Conservation (phyloP, 2,888 invertebrate species). For the Petrophora chlorosata region DNA sequence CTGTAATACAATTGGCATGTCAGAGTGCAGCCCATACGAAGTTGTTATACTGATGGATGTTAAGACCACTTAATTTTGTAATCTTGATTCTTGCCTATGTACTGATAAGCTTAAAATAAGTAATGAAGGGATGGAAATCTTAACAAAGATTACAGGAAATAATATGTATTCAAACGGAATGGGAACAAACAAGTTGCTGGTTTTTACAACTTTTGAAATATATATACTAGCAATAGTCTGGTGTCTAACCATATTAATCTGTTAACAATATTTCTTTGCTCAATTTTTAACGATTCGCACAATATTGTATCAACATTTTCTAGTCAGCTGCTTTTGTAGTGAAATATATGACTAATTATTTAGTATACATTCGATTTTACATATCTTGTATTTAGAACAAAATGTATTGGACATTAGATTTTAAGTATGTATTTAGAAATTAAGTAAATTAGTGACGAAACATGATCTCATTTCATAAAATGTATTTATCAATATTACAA, state of each 20-base stretch:
- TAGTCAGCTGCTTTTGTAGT: slow-evolving; percentile 42
- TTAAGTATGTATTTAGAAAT: neutral
- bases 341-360: slow-evolving; percentile 34
- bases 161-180: slow-evolving; percentile 40
- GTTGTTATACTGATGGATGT: slow-evolving; percentile 86
- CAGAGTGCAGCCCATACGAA: slow-evolving; percentile 90
- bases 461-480: neutral
- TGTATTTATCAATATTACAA: no score
- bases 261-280: slow-evolving; percentile 43
- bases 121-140: slow-evolving; percentile 15
- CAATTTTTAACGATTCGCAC: slow-evolving; percentile 46
- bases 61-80: slow-evolving; percentile 60
- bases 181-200: slow-evolving; percentile 45
- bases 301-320: slow-evolving; percentile 34
- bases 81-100: no score
- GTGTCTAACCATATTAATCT: slow-evolving; percentile 13
- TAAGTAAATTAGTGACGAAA: neutral
- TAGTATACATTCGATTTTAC: slow-evolving; percentile 36
- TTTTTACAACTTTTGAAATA: slow-evolving; percentile 36
- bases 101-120: slow-evolving; percentile 8
- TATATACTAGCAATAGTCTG: slow-evolving; percentile 3
- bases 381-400: slow-evolving; percentile 42
- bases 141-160: slow-evolving; percentile 38
- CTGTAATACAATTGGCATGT: slow-evolving; percentile 86
- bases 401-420: slow-evolving; percentile 20